These are phyloP conservation scores for Thymelicus sylvestris DNA, from an alignment of 2,888 invertebrate species.

Conservation along the genomic window DNA sequence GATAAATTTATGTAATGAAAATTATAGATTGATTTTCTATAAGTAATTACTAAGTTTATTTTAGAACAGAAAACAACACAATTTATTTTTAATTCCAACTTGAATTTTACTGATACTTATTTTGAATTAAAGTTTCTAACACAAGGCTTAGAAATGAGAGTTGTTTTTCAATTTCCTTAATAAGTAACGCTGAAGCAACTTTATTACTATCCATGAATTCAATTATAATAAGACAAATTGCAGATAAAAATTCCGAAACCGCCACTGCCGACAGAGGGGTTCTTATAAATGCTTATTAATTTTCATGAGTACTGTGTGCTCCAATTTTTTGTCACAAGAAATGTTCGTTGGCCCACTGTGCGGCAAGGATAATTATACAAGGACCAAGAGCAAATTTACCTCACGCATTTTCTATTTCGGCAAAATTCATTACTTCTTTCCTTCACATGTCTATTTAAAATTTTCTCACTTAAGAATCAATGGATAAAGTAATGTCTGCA, in stretches of 20 bases:
- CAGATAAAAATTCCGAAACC: constrained; percentile 56
- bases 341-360: constrained; percentile 49
- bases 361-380: constrained; percentile 39
- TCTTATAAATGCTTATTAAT: constrained; percentile 67
- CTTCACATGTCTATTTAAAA: neutral
- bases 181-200: constrained; percentile 30
- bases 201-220: constrained; percentile 43
- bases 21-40: no score
- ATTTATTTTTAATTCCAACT: no score
- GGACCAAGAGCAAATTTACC: neutral
- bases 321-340: constrained; percentile 62
- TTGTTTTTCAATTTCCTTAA: constrained; percentile 39
- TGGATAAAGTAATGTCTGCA: neutral
- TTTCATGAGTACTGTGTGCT: constrained; percentile 69
- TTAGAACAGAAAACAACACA: no score
- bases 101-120: no score
- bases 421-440: neutral
- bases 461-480: neutral
- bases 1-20: no score
- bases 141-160: constrained; percentile 38
- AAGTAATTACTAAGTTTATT: no score
- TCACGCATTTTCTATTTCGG: constrained; percentile 10
- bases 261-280: constrained; percentile 51
- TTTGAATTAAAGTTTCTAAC: no score
- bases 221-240: constrained; percentile 59